Base-by-base conservation (phyloP, 2,113 vertebrate genomes). In the Lamprotornis superbus region DNA sequence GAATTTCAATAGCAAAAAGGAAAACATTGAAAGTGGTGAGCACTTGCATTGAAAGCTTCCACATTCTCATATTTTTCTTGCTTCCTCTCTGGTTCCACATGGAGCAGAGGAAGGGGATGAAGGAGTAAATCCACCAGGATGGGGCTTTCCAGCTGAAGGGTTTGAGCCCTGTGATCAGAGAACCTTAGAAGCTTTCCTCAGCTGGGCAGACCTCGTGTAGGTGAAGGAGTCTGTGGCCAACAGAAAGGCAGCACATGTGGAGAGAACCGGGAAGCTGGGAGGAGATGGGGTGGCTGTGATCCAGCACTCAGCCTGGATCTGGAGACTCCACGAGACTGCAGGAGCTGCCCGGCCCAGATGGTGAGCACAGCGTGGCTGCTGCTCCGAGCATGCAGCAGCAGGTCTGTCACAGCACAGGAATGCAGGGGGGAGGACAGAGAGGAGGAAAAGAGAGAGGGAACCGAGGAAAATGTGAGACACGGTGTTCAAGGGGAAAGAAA, bases 321-420 rank as follows among this genome's bases (percentile, higher is more conserved):
- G 90, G 67, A 82, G 65, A 0, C 84, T 49, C 44, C 4, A 1
- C 10, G 60, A 68, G 73, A 12, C 86, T n/a, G 83, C 64, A 2
- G 91, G 83, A 82, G 91, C 89, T 82, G 91, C 89, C 73, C 1
- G 1, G 52, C 93, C 91, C 95, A 91, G 95, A 94, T 91, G 96
- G 96, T 3, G 73, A 90, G 83, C 91, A 18, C 93, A 93, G 93
- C 44, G 2, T 81, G 95, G 88, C 88, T 88, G 88, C 87, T 2
- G 59, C 90, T 86, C 90, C 2, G 6, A 90, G 93, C 91, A 2
- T 21, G 81, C 95, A 92, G 27, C 95, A 86, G 90, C 83, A 85
- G 89, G 81, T 69, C 88, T 94, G 91, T 79, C 93, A 93, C 86
- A 61, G 91, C 31, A 0, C 60, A 87, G 88, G 65, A 84, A 83